Evolutionary conservation across 1,140 invertebrate species (phyloP).

Genomic region (Asobara japonica): DNA sequence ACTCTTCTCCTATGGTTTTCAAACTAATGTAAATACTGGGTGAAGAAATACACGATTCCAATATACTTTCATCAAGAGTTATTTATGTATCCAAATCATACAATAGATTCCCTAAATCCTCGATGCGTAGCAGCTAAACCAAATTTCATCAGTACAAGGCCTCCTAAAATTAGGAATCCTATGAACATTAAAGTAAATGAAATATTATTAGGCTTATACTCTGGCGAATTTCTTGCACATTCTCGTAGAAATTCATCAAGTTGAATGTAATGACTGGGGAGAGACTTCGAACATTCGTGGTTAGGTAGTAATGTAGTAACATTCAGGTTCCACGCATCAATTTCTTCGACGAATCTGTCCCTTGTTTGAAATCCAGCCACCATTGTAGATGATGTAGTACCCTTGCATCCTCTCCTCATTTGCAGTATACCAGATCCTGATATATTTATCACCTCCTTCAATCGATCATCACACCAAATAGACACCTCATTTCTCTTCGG

Average conservation of each 20-base stretch:
- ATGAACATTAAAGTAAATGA: not conserved
- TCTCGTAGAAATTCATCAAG: not conserved
- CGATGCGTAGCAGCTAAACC: not conserved
- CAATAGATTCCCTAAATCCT: not conserved
- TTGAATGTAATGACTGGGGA: not conserved
- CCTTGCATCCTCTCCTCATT: not conserved
- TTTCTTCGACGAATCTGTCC: not conserved
- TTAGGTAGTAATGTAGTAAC: not conserved
- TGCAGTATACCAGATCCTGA: not conserved
- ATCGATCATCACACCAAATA: not conserved
- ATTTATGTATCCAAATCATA: not conserved
- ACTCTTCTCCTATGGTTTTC: not conserved
- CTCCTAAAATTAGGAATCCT: not conserved
- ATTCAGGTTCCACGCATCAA: not conserved
- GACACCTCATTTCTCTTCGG: not conserved
- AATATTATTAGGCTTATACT: not conserved
- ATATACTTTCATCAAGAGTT: not conserved
- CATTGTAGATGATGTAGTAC: not conserved
- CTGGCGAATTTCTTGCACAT: not conserved
- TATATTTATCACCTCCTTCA: not conserved
- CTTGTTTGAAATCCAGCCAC: not conserved
- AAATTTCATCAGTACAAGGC: not conserved
- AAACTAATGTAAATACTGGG: not conserved
- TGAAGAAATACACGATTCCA: not conserved
- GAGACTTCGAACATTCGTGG: not conserved